A percentile compares a stretch with the other conserved stretches of the same genome.
phyloP scores from a whole-genome alignment of 2,113 vertebrate genomes.

The Cavia aperea region DNA sequence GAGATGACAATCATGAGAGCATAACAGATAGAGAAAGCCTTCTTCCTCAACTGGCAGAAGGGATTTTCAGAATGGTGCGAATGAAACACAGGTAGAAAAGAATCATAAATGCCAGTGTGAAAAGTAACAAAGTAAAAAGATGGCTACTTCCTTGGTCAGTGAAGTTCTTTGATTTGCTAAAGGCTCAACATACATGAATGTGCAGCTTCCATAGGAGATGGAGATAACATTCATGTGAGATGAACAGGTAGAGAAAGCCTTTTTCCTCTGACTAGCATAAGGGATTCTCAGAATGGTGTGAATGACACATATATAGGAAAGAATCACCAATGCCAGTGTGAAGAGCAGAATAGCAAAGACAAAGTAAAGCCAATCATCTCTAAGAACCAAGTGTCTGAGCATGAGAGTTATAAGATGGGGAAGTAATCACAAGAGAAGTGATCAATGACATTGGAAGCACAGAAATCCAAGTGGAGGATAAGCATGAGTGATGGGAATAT shows the following conservation, averaged over 20 bases:
- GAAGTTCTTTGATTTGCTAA: too few relatives aligned
- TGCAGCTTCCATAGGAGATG: background rate
- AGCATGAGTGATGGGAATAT: background rate
- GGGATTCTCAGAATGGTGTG: background rate
- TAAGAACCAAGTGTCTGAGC: background rate
- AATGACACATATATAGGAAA: background rate
- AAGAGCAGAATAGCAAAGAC: background rate
- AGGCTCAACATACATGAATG: too few relatives aligned
- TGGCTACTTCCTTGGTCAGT: too few relatives aligned
- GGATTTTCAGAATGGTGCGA: background rate
- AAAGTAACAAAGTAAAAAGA: background rate
- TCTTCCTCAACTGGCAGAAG: background rate
- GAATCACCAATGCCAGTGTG: background rate
- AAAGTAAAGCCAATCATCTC: background rate
- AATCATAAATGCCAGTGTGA: background rate
- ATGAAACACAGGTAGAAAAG: background rate
- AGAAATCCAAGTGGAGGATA: conserved; percentile 14
- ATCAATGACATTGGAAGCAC: conserved; percentile 39
- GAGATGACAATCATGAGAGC: conserved; percentile 1
- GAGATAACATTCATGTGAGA: background rate
- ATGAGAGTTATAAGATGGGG: conserved; percentile 39
- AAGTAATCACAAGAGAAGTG: conserved; percentile 52
- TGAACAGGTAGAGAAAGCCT: background rate
- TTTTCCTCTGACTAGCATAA: background rate
- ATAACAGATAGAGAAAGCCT: background rate